Evolutionary conservation across 2,113 vertebrate species (phyloP), one percentile per base, ranked within the genome.

Genomic region (Castor canadensis): DNA sequence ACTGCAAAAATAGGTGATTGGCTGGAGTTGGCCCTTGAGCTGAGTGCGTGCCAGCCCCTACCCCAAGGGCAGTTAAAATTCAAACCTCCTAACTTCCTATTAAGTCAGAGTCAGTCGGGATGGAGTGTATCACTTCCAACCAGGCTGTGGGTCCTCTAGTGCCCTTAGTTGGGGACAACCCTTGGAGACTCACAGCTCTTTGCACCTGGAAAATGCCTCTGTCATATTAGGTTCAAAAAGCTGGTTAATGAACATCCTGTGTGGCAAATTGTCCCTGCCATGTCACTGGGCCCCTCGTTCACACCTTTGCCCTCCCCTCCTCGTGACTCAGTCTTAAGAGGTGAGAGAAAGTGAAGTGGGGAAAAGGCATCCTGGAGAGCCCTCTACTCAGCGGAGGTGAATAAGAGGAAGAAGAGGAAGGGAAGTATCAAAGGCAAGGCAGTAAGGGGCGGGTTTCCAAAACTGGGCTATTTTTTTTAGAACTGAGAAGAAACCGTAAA

Each of bases 291-390:
- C 35, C 32, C 52, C 24, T 54, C 32, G 0, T 38, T 52, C 38
- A 8, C 60, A 2, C 19, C 19, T 43, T 22, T 2, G 2, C 7
- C 12, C 0, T 10, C 9, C 45, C 5, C 1, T 5, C 19, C 4
- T 5, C 3, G 0, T 7, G n/a, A 54, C n/a, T 30, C 49, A 47
- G 6, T 52, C 84, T 87, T 15, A 45, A 89, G 98, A 32, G 98
- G 97, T 97, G 98, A 98, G 75, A 99, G 97, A 96, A 99, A 99
- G 98, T 54, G 9, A 75, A 87, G 71, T 76, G 56, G 52, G 56
- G 47, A 45, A 66, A 47, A 15, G 0, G 5, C 35, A 90, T 94
- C 66, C 81, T 77, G 76, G 73, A 45, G 9, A 9, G 20, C 3
- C 1, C 19, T 52, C 58, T 38, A 30, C 12, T 40, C 3, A 16